Evolutionary conservation across 2,797 vertebrate species (phyloP), one percentile per base, ranked within the genome.

Genomic region (Heterohyrax brucei): DNA sequence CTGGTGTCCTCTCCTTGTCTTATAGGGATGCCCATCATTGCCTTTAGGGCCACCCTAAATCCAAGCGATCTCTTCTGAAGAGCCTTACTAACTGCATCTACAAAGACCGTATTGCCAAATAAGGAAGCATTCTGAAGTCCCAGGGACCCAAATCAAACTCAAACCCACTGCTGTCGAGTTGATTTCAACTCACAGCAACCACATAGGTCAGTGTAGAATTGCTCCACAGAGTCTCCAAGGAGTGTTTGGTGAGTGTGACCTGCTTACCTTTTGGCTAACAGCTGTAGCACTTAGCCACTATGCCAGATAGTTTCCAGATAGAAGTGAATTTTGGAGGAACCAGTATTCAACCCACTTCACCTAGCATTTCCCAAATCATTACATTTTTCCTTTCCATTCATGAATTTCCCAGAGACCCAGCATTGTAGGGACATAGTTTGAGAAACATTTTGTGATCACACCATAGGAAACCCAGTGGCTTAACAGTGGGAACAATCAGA

Each of bases 391-490:
- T 0, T 21, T 62, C 16, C 16, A 46, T 14, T 16, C 33, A 1
- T 1, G 1, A 26, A 28, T 7, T 22, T 10, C 39, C 24, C 26
- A 16, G 2, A 14, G 39, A 33, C 16, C 21, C 21, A 12, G n/a
- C 8, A 68, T 76, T 28, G 16, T 84, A 26, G 3, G 33, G 24
- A 30, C 72, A 13, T 1, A 9, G 4, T 46, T 8, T 19, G 44
- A 91, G 87, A 50, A 77, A 48, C 5, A 61, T 10, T n/a, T 48
- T 12, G 12, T 21, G 44, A 24, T 5, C 44, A 14, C 10, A 18
- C 33, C 9, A 0, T 0, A 3, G 48, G 68, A 44, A 66, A 16
- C 1, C 1, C 2, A 10, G n/a, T 7, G 30, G 9, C 46, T 10
- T 10, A 7, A 21, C 33, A 26, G 33, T 19, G 16, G 21, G 59